These are phyloP conservation scores for Melanotaenia trifasciata DNA, from an alignment of 2,797 vertebrate species.

Conservation along the genomic window DNA sequence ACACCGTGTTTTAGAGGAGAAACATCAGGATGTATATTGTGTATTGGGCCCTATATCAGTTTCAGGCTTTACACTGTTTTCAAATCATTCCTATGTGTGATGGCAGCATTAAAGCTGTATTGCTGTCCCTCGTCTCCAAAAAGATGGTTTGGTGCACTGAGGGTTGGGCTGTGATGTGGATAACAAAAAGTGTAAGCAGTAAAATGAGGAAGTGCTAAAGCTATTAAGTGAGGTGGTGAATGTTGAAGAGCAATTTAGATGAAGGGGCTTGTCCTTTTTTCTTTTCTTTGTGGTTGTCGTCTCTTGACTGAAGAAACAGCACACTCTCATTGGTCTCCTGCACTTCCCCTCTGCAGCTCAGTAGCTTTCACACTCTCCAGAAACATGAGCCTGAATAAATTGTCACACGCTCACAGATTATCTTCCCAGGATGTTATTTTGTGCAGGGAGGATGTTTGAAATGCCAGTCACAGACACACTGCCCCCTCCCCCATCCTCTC, in stretches of 20 bases:
- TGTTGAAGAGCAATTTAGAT: constrained; percentile 43
- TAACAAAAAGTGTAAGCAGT: constrained; percentile 22
- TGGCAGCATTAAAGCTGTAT: not conserved
- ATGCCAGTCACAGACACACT: constrained; percentile 78
- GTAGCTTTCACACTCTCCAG: constrained; percentile 75
- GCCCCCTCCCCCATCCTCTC: constrained; percentile 67
- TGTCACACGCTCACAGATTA: constrained; percentile 83
- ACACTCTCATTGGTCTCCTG: constrained; percentile 65
- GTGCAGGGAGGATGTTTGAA: constrained; percentile 81
- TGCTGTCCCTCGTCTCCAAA: not conserved
- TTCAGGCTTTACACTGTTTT: not conserved
- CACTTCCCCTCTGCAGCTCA: constrained; percentile 69
- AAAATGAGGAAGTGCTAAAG: constrained; percentile 21
- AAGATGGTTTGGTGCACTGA: not conserved
- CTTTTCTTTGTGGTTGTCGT: constrained; percentile 48
- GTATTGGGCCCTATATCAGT: no score
- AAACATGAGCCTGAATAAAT: constrained; percentile 85
- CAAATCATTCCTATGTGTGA: not conserved
- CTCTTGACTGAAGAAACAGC: constrained; percentile 56
- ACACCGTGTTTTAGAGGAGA: no score
- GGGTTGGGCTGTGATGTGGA: constrained; percentile 24
- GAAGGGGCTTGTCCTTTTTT: constrained; percentile 28
- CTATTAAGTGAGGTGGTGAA: constrained; percentile 28
- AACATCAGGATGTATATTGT: no score
- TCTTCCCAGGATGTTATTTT: constrained; percentile 84